These are phyloP conservation scores for Paedocypris micromegethes DNA, from an alignment of 2,797 vertebrate genomes.

Conservation along the genomic window DNA sequence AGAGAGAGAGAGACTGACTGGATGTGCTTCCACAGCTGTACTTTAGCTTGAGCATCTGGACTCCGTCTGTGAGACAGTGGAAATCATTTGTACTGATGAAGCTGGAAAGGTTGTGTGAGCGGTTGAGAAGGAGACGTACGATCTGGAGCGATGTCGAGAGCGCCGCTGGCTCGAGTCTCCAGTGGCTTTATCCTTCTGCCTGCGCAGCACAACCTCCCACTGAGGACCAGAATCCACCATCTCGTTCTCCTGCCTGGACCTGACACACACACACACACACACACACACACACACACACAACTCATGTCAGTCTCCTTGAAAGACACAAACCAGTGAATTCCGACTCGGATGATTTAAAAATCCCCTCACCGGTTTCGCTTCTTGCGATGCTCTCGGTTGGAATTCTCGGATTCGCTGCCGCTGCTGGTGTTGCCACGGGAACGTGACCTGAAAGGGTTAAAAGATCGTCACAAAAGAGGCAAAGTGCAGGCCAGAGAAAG, in stretches of 20 bases:
- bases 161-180: conserved; percentile 71
- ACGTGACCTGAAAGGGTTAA: conserved; percentile 66
- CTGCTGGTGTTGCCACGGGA: conserved; percentile 87
- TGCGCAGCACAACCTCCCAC: conserved; percentile 58
- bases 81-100: neutral
- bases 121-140: conserved; percentile 61
- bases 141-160: conserved; percentile 82
- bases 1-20: conserved; percentile 68
- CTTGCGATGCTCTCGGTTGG: conserved; percentile 74
- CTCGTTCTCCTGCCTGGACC: conserved; percentile 49
- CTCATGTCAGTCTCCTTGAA: no score
- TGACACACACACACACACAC: conserved; percentile 1
- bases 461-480: conserved; percentile 19
- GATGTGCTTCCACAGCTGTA: conserved; percentile 86
- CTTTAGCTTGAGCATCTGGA: conserved; percentile 80
- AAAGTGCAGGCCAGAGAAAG: no score
- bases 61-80: conserved; percentile 68
- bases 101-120: no score
- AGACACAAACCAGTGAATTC: no score
- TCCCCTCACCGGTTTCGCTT: conserved; percentile 73
- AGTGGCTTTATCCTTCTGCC: conserved; percentile 76
- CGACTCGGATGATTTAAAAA: no score
- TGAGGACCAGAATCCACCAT: conserved; percentile 61
- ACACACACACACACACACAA: neutral
- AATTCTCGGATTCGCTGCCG: conserved; percentile 83